Percentiles rank a stretch among this genome's conserved stretches.
Conservation (phyloP, 35 echinoderm and acorn worm genomes). For the Diadema setosum region DNA sequence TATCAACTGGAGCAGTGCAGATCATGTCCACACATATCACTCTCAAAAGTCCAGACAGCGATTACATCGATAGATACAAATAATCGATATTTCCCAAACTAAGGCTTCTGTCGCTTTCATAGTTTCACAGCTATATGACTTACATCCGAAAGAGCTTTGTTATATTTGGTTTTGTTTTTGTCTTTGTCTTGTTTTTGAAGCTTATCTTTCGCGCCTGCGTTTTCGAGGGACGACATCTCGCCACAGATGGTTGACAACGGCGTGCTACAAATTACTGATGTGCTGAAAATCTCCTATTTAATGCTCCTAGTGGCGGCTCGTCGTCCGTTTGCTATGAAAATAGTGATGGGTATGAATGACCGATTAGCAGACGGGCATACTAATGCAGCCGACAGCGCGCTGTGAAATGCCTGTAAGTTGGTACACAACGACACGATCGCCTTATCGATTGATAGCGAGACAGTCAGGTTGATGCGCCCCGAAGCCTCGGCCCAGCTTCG, state of each 20-base stretch:
- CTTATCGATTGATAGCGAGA: constrained; percentile 15
- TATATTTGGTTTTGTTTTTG: no score
- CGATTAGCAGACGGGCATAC: constrained; percentile 7
- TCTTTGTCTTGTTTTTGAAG: no score
- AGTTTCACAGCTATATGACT: no score
- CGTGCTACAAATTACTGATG: background rate
- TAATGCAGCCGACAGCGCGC: background rate
- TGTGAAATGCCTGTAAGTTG: background rate
- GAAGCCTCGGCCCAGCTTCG: constrained; percentile 13
- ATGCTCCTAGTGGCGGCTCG: constrained; percentile 5
- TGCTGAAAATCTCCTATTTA: background rate
- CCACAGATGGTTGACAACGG: background rate
- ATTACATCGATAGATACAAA: no score
- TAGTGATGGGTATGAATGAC: constrained; percentile 32
- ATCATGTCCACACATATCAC: no score
- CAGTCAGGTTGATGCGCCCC: background rate
- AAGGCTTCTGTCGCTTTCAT: no score
- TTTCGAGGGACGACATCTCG: background rate
- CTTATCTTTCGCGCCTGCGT: no score
- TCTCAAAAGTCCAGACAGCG: no score
- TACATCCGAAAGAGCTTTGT: no score
- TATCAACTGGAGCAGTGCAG: no score
- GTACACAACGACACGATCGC: constrained; percentile 8
- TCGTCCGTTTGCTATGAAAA: background rate
- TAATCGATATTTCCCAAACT: no score